Base-by-base conservation (phyloP, 2,797 vertebrate genomes). In the Apodemus agrarius region DNA sequence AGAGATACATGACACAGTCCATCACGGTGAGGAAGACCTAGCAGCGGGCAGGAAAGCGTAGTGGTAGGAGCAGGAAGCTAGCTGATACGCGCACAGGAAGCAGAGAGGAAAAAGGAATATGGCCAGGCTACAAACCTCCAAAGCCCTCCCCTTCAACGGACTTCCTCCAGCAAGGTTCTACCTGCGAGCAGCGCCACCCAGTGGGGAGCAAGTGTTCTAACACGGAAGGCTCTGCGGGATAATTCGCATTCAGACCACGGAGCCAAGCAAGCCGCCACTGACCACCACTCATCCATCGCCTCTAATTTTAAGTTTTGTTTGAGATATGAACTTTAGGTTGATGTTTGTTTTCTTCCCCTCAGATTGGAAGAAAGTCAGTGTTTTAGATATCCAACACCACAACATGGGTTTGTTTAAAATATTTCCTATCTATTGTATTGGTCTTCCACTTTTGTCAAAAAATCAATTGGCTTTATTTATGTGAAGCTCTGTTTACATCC, bases 301-400 rank as follows among this genome's bases (percentile, higher is more conserved):
- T 67, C n/a, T 78, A 57, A 16, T 78, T 82, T 91, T 69, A 93
- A 49, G 59, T 82, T 90, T 92, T 93, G 43, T 90, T 92, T 74
- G 61, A 93, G 65, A 67, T 92, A 19, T 63, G 61, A 91, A 16
- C 57, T 85, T 91, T 76, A 93, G 43, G 5, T 65, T 82, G 12
- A 80, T 12, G 49, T 88, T 87, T 43, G 40, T 84, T 93, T 54
- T 21, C 29, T 49, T 2, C 7, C 8, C 26, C 61, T 69, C n/a
- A 46, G 24, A 52, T 19, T 37, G 9, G 16, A 1, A 54, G 49
- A 37, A n/a, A 69, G 10, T 69, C 54, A 89, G 72, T 91, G 67
- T 40, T 95, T 67, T 57, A 63, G 22, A 72, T 86, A 86, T n/a
- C 67, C 43, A 74, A 86, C n/a, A 93, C 78, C 40, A 43, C 17